These are phyloP conservation scores for Synergus japonicus DNA, from an alignment of 2,888 invertebrate genomes.

Conservation along the genomic window DNA sequence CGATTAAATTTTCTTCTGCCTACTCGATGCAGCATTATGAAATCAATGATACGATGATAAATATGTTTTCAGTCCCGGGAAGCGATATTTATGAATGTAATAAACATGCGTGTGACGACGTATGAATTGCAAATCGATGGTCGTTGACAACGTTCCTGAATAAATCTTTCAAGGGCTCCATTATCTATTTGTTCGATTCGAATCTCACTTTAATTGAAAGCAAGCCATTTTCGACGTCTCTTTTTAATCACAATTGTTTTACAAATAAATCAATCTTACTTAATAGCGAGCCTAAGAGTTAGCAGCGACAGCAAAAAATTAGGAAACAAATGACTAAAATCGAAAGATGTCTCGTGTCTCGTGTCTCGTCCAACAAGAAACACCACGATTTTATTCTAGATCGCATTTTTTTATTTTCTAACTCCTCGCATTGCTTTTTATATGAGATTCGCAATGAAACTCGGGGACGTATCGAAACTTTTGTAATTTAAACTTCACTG, in stretches of 20 bases:
- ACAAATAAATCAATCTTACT: neutral
- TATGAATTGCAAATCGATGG: slow-evolving; percentile 68
- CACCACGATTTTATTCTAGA: neutral
- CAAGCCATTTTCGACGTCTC: slow-evolving; percentile 7
- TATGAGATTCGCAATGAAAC: slow-evolving; percentile 46
- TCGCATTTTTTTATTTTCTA: slow-evolving; percentile 20
- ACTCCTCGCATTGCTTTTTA: slow-evolving; percentile 51
- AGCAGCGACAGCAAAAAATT: neutral
- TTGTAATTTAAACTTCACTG: slow-evolving; percentile 73
- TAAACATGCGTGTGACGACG: slow-evolving; percentile 63
- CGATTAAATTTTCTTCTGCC: slow-evolving; percentile 54
- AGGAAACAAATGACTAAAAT: neutral
- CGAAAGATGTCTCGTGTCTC: neutral
- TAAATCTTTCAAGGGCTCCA: slow-evolving; percentile 54
- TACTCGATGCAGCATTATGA: slow-evolving; percentile 56
- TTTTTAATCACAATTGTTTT: neutral
- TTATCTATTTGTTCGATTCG: slow-evolving; percentile 32
- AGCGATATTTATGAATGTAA: slow-evolving; percentile 66
- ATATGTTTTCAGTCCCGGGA: slow-evolving; percentile 58
- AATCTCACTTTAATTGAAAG: slow-evolving; percentile 28
- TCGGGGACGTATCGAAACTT: slow-evolving; percentile 64
- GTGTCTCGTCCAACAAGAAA: neutral
- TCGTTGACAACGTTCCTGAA: slow-evolving; percentile 57
- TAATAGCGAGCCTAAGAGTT: too few species aligned
- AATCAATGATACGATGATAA: slow-evolving; percentile 65